Conservation (phyloP, 2,113 vertebrate species). For the Stomatorhinus ivindoensis region DNA sequence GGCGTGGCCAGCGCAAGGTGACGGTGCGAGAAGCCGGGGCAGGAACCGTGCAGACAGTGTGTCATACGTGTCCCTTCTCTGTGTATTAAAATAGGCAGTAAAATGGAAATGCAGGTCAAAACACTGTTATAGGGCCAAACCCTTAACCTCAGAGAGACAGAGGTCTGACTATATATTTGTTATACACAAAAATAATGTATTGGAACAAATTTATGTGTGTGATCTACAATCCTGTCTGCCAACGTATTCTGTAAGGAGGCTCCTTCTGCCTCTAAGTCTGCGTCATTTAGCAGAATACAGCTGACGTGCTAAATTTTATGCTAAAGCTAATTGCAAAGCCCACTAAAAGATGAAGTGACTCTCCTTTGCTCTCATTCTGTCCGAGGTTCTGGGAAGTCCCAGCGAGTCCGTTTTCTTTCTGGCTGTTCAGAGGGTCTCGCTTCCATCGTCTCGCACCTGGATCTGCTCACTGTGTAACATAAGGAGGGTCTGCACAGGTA, state of each 20-base stretch:
- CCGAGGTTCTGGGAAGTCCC: not conserved
- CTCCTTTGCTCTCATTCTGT: not conserved
- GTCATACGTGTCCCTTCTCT: not conserved
- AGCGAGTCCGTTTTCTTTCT: not conserved
- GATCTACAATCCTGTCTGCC: not conserved
- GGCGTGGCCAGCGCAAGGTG: constrained; percentile 62
- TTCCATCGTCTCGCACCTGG: not conserved
- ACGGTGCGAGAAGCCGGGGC: constrained; percentile 21
- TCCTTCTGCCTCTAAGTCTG: not conserved
- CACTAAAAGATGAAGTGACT: not conserved
- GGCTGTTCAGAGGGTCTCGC: not conserved
- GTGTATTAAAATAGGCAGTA: constrained; percentile 14
- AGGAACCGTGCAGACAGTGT: not conserved
- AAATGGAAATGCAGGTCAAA: not conserved
- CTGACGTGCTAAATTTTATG: not conserved
- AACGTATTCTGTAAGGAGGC: not conserved
- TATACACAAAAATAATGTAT: not conserved
- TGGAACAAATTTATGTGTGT: not conserved
- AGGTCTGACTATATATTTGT: not conserved
- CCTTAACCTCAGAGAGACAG: not conserved
- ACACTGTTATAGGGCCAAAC: not conserved
- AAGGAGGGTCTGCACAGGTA: not conserved
- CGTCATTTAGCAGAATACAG: not conserved
- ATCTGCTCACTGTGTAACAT: not conserved
- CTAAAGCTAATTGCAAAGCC: not conserved